These are phyloP conservation scores for Zophobas morio DNA, from an alignment of 1,140 invertebrate species.

Conservation along the genomic window DNA sequence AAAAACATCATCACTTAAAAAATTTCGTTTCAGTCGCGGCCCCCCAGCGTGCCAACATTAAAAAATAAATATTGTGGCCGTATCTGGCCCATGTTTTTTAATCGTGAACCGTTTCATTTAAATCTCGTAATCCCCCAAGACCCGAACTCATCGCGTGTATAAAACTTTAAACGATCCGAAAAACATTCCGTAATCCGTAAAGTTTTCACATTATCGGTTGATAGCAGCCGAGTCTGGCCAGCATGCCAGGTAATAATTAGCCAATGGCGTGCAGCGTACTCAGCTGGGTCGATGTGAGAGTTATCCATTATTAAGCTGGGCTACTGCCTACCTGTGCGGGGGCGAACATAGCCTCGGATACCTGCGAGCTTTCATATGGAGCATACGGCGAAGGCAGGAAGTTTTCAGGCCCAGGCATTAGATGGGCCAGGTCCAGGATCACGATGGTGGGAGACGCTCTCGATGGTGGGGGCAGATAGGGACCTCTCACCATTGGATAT, in stretches of 20 bases:
- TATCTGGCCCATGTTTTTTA: constrained; percentile 35
- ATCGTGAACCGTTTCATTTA: constrained; percentile 32
- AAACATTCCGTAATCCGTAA: constrained; percentile 49
- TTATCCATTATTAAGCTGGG: constrained; percentile 55
- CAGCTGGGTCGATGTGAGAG: constrained; percentile 53
- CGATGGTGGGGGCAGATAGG: constrained; percentile 49
- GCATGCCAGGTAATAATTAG: constrained; percentile 61
- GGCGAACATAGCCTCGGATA: constrained; percentile 31
- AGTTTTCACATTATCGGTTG: constrained; percentile 56
- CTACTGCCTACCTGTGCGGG: constrained; percentile 49
- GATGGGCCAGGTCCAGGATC: constrained; percentile 52
- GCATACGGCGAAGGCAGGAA: constrained; percentile 9
- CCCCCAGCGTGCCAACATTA: constrained; percentile 28
- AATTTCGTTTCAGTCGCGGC: constrained; percentile 26
- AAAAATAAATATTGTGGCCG: constrained; percentile 25
- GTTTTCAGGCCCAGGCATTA: constrained; percentile 47
- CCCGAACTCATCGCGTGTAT: constrained; percentile 40
- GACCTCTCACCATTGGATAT: constrained; percentile 55
- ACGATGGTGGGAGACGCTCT: constrained; percentile 39
- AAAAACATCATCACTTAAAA: constrained; percentile 30
- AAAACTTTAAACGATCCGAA: constrained; percentile 47
- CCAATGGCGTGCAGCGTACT: constrained; percentile 56
- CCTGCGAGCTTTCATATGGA: constrained; percentile 23
- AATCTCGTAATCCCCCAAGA: constrained; percentile 27
- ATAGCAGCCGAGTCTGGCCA: constrained; percentile 50